Evolutionary conservation across 2,888 invertebrate species (phyloP), one percentile per base, ranked within the genome.

Genomic region (Catocala fraxini): DNA sequence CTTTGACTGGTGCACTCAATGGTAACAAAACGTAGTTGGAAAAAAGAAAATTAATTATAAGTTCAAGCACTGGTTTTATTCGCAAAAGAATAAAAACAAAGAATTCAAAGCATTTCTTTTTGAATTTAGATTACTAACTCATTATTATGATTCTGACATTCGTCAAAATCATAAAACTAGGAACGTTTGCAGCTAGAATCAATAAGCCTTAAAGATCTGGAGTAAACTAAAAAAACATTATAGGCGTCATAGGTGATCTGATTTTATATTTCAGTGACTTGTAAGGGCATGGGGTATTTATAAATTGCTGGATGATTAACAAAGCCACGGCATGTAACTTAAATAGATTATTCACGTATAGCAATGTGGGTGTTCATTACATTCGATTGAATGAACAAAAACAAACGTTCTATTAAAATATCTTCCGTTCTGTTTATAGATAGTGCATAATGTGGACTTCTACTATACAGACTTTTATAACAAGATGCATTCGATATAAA

Each of bases 221-320:
- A 41, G 12, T 12, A 51, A 11, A n/a, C n/a, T 15, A 42, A 42
- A 42, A 43, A 25, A 25, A 12, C 46, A 7, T 12, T 45, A 5
- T 12, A 55, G 46, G 63, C 61, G 56, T 59, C 68, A 55, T 58
- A 42, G 55, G 49, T 54, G 59, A 60, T 67, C 63, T 63, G 56
- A 53, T 65, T 65, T 57, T 45, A 46, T 39, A 61, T 25, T 25
- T 12, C 51, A 33, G 46, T 45, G 49, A 56, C 61, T 63, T 65
- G 48, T 57, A 77, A 63, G 68, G 77, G 52, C 59, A 73, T 68
- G 56, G 48, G 62, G 59, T 64, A 75, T 79, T 73, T 72, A 75
- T 77, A 71, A 47, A 46, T 64, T 69, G 35, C 58, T 62, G 56
- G 51, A 71, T 73, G 74, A 75, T 77, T 76, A 75, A 73, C 60